Conservation (phyloP, 2,113 vertebrate genomes). For the Sinocyclocheilus rhinocerous region DNA sequence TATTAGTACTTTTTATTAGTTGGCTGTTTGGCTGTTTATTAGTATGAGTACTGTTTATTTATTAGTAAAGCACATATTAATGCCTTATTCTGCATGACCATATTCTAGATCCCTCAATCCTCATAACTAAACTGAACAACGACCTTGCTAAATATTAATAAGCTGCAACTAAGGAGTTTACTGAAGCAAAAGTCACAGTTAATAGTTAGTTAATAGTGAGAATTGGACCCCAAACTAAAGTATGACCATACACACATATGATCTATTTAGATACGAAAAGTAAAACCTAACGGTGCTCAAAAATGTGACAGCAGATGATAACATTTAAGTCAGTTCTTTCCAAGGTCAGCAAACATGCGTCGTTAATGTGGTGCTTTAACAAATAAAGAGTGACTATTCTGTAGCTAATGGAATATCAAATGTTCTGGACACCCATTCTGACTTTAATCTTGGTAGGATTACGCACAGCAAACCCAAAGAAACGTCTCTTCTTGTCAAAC, state of each 20-base stretch:
- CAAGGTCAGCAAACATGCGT: constrained; percentile 41
- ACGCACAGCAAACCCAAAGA: constrained; percentile 32
- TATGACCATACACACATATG: background rate
- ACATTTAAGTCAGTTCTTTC: constrained; percentile 5
- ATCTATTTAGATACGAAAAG: background rate
- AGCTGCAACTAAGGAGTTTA: background rate
- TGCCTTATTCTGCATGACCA: too few species aligned
- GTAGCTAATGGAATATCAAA: constrained; percentile 34
- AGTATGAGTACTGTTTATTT: too few species aligned
- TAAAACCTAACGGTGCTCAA: constrained; percentile 17
- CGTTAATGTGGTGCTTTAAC: constrained; percentile 31
- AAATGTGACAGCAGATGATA: background rate
- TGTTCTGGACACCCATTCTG: constrained; percentile 8
- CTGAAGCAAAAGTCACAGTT: background rate
- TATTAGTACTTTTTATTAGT: background rate
- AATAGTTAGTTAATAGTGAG: background rate
- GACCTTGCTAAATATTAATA: background rate
- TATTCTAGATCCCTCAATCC: too few species aligned
- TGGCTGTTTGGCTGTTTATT: too few species aligned
- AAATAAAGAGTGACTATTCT: constrained; percentile 18
- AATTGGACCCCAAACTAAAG: background rate
- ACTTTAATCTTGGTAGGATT: constrained; percentile 42
- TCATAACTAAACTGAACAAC: background rate
- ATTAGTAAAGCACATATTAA: too few species aligned
- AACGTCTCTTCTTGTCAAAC: constrained; percentile 34